Evolutionary conservation across 1,140 invertebrate genomes (phyloP), one percentile per base, ranked within the genome.

Genomic region (Penaeus indicus): DNA sequence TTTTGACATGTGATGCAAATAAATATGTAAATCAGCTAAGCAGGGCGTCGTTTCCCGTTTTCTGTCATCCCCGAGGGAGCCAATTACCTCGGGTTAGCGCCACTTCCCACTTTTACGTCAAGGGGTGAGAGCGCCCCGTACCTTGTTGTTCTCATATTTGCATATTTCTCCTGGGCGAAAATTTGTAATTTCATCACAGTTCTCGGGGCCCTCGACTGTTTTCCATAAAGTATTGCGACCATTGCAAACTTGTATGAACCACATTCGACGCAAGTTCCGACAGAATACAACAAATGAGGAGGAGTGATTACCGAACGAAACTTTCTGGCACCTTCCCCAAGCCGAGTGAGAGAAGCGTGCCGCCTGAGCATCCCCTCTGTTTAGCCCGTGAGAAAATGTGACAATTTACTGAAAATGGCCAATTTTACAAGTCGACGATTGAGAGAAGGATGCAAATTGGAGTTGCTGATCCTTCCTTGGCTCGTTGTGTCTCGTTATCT

Each of bases 1-100:
- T 90, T 90, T 90, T 90, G 90, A 90, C 90, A 90, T 84, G 90
- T 88, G 87, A 90, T 81, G 86, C 86, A 90, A 88, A 90, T 90
- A 90, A 90, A 90, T 90, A 90, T 90, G 90, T 67, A 90, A 87
- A 90, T 90, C 85, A 88, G 88, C 87, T 89, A 88, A 88, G 84
- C 90, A 84, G 82, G 85, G 81, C 72, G 87, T 88, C 86, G 80
- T 88, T 82, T 83, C 80, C 84, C 88, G 90, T 90, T 90, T 86
- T 86, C 77, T 81, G 87, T 84, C 84, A 78, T 82, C 67, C 90
- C 88, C 90, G 79, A 78, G 90, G 87, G 90, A 89, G 79, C 90
- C 88, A 90, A 90, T 90, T 90, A 90, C 90, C 84, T 82, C 77
- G 88, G 83, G 88, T 85, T 85, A 85, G 88, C 67, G 80, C 78